phyloP scores from a whole-genome alignment of 2,888 invertebrate species.

The Lottia scabra region DNA sequence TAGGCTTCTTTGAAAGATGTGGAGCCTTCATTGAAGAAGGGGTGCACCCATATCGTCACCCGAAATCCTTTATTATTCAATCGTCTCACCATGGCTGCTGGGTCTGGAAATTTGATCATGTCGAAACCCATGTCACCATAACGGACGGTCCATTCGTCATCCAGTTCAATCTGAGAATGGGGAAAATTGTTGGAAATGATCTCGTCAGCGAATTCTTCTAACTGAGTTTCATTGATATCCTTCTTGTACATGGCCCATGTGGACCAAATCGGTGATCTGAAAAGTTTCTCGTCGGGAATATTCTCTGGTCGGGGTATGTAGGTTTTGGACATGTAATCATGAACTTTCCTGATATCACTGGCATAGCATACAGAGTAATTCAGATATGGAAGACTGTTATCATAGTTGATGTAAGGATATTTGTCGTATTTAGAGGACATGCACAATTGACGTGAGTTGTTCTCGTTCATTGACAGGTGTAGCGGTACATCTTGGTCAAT shows the following conservation, averaged over 20 bases:
- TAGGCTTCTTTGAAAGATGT: constrained; percentile 85
- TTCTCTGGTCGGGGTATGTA: constrained; percentile 73
- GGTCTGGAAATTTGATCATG: constrained; percentile 78
- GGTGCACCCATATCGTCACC: constrained; percentile 80
- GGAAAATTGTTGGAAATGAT: constrained; percentile 41
- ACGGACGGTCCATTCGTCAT: constrained; percentile 86
- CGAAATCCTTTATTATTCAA: constrained; percentile 77
- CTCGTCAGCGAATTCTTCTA: constrained; percentile 47
- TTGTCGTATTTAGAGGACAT: constrained; percentile 42
- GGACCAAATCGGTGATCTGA: constrained; percentile 87
- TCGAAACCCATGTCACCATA: constrained; percentile 85
- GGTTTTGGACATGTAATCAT: constrained; percentile 72
- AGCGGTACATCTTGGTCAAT: constrained; percentile 78
- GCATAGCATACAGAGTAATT: constrained; percentile 51
- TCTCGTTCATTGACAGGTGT: constrained; percentile 83
- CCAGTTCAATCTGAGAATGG: constrained; percentile 77
- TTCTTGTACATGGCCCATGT: constrained; percentile 86
- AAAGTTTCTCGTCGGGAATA: constrained; percentile 78
- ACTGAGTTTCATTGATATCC: constrained; percentile 75
- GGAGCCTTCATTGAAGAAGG: constrained; percentile 79
- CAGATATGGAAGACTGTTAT: constrained; percentile 31
- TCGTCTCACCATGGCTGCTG: constrained; percentile 75
- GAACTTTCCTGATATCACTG: constrained; percentile 39
- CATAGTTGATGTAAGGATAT: constrained; percentile 48
- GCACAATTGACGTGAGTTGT: constrained; percentile 37